Evolutionary conservation across 2,888 invertebrate genomes (phyloP).

Genomic region (Phortica magna): DNA sequence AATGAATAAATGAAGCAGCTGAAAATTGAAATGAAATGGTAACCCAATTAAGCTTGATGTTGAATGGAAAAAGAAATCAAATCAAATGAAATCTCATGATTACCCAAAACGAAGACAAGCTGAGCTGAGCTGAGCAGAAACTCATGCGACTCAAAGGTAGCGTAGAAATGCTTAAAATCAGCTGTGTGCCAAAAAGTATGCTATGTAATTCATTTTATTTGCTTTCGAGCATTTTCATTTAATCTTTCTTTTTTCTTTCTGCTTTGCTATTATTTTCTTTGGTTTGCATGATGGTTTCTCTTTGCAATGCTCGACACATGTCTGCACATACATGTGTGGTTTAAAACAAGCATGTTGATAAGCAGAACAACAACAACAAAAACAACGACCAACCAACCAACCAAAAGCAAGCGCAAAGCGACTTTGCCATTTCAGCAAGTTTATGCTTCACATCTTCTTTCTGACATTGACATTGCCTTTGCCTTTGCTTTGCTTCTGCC

Average conservation of each 20-base stretch:
- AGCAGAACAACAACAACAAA: constrained; percentile 3
- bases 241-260: neutral
- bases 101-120: too few relatives aligned
- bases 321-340: neutral
- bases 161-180: neutral
- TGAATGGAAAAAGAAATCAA: too few relatives aligned
- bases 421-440: neutral
- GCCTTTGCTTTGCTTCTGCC: too few relatives aligned
- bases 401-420: neutral
- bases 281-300: neutral
- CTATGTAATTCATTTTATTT: neutral
- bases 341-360: constrained; percentile 26
- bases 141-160: neutral
- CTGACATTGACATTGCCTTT: too few relatives aligned
- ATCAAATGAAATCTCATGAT: too few relatives aligned
- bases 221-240: neutral
- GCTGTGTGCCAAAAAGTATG: constrained; percentile 21
- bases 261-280: neutral
- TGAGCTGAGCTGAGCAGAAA: neutral
- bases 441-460: too few relatives aligned
- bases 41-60: constrained; percentile 14
- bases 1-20: constrained; percentile 9
- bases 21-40: constrained; percentile 25
- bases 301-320: neutral
- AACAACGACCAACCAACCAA: neutral